Conservation (phyloP, 2,797 vertebrate genomes). For the Sebastes nivosus region DNA sequence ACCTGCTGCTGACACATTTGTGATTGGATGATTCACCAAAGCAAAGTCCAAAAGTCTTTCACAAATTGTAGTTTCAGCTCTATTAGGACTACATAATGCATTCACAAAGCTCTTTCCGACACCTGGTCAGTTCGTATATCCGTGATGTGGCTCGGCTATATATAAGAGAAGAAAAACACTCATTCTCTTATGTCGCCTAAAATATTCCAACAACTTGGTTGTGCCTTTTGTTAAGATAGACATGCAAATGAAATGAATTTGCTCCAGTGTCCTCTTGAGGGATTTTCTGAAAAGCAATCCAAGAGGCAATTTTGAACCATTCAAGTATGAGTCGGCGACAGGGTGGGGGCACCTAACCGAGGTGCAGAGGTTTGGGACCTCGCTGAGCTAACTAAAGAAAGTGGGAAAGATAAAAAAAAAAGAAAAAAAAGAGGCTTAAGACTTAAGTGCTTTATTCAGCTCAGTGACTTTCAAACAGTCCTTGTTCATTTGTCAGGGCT, state of each 20-base stretch:
- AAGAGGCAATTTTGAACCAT: constrained; percentile 80
- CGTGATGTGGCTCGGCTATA: neutral
- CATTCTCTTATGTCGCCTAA: constrained; percentile 9
- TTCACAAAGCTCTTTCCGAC: constrained; percentile 5
- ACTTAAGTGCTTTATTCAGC: constrained; percentile 71
- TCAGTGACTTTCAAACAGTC: constrained; percentile 67
- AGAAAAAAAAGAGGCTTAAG: constrained; percentile 45
- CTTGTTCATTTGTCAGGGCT: constrained; percentile 74
- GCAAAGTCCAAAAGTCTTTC: neutral
- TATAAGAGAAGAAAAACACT: neutral
- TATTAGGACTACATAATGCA: constrained; percentile 12
- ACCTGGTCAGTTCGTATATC: constrained; percentile 11
- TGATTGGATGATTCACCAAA: constrained; percentile 17
- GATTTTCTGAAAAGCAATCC: constrained; percentile 81
- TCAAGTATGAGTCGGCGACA: constrained; percentile 74
- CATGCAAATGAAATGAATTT: constrained; percentile 77
- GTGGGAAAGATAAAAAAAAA: constrained; percentile 60
- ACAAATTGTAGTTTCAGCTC: constrained; percentile 3
- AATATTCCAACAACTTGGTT: constrained; percentile 46
- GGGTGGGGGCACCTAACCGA: constrained; percentile 44
- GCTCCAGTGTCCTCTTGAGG: constrained; percentile 68
- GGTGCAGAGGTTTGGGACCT: constrained; percentile 58
- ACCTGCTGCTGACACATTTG: neutral
- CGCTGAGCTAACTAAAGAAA: constrained; percentile 51
- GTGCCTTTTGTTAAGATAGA: constrained; percentile 61